Evolutionary conservation across 1,140 invertebrate species (phyloP).

Genomic region (Apis laboriosa): DNA sequence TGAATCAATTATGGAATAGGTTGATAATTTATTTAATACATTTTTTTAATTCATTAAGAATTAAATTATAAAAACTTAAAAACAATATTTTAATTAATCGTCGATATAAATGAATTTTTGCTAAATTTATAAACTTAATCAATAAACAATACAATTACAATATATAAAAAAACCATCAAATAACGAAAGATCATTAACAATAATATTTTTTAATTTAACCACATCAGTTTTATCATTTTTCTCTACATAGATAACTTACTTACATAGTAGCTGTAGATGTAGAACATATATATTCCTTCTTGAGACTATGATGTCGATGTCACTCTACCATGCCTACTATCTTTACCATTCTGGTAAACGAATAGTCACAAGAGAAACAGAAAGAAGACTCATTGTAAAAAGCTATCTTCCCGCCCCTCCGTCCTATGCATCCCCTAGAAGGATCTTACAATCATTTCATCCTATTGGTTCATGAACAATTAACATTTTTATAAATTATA

Average conservation of each 20-base stretch:
- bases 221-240: constrained; percentile 16
- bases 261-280: constrained; percentile 28
- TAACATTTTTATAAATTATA: constrained; percentile 55
- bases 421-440: constrained; percentile 50
- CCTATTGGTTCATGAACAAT: constrained; percentile 7
- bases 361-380: constrained; percentile 18
- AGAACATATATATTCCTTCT: constrained; percentile 54
- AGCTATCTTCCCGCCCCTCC: constrained; percentile 52
- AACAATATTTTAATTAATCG: too few species aligned
- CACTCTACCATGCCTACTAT: constrained; percentile 36
- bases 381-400: constrained; percentile 57
- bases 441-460: constrained; percentile 33
- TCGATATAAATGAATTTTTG: neutral
- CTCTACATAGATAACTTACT: constrained; percentile 20
- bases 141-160: neutral
- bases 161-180: neutral
- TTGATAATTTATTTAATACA: too few species aligned
- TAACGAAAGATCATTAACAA: neutral
- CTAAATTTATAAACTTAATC: neutral
- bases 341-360: constrained; percentile 33
- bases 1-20: too few species aligned
- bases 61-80: too few species aligned
- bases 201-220: neutral
- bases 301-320: constrained; percentile 31
- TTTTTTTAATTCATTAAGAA: too few species aligned